These are phyloP conservation scores for Philonicus albiceps DNA, from an alignment of 2,888 invertebrate species.

Conservation along the genomic window DNA sequence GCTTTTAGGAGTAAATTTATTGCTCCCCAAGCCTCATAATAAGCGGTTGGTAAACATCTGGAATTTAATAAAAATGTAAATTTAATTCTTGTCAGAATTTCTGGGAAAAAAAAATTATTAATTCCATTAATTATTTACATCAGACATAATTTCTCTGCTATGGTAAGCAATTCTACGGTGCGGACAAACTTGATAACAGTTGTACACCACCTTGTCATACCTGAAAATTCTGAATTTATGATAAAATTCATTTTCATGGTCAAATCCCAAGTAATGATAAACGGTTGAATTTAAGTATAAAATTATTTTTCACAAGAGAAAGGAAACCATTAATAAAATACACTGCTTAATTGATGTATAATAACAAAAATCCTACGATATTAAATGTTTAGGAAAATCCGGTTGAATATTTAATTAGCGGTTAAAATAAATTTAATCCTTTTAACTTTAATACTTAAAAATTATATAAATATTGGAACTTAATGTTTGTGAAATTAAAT, in stretches of 20 bases:
- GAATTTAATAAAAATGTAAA: not conserved
- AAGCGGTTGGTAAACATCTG: not conserved
- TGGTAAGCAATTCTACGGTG: not conserved
- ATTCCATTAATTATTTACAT: not conserved
- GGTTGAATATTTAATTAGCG: not conserved
- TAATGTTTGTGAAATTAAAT: not conserved
- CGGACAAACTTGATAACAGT: not conserved
- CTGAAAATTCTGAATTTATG: not conserved
- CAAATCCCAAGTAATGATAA: not conserved
- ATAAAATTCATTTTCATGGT: not conserved
- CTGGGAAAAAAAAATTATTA: not conserved
- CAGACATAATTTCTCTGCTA: not conserved
- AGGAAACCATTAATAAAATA: not conserved
- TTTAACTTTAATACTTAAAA: not conserved
- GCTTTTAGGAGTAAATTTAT: not conserved
- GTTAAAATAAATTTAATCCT: not conserved
- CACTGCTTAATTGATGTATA: not conserved
- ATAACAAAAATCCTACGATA: not conserved
- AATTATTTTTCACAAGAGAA: not conserved
- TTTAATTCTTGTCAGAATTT: not conserved
- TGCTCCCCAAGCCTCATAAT: not conserved
- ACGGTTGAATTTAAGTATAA: not conserved
- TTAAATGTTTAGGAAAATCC: not conserved
- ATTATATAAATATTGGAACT: not conserved
- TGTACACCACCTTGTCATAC: not conserved